Base-by-base conservation (phyloP, 2,797 vertebrate species). In the Pangasius larnaudii region DNA sequence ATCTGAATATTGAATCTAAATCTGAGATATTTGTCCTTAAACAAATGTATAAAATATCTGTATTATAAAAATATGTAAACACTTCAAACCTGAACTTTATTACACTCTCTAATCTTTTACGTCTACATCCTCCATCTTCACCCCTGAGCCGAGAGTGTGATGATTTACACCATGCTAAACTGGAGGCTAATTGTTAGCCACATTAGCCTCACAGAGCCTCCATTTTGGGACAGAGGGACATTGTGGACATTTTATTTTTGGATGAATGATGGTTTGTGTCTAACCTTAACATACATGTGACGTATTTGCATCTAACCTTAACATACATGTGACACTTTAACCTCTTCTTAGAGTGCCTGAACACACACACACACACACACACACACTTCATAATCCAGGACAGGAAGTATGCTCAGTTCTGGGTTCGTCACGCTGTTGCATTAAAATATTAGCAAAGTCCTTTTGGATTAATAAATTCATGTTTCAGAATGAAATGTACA, bases 351-450 rank as follows among this genome's bases (percentile, higher is more conserved):
- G n/a, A 7, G 33, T 36, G 19, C 0, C 30, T 22, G 3, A 14
- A 49, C 74, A 77, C 74, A 77, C 46, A 75, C n/a, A 53, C 49
- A 77, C 75, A 78, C 51, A 79, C n/a, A 78, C 27, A 53, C 74
- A 77, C 49, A 71, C 18, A 22, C 46, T 56, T 72, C 51, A 13
- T 58, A 51, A 51, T 77, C 27, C 74, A 77, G 74, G 46, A 77
- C 2, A 51, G 13, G 46, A 77, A 77, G 74, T 77, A 51, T 27
- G 46, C 8, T 46, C 46, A 46, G 46, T 46, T 46, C 46, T 46
- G 46, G 46, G 8, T 46, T 46, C 46, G 46, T 46, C 46, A 46
- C 8, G n/a, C n/a, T 77, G 74, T 5, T 16, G 46, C n/a, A 51
- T 7, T 78, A n/a, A 53, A 78, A 77, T 77, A 53, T 77, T 77